Evolutionary conservation across 2,888 invertebrate genomes (phyloP).

Genomic region (Cancer borealis): DNA sequence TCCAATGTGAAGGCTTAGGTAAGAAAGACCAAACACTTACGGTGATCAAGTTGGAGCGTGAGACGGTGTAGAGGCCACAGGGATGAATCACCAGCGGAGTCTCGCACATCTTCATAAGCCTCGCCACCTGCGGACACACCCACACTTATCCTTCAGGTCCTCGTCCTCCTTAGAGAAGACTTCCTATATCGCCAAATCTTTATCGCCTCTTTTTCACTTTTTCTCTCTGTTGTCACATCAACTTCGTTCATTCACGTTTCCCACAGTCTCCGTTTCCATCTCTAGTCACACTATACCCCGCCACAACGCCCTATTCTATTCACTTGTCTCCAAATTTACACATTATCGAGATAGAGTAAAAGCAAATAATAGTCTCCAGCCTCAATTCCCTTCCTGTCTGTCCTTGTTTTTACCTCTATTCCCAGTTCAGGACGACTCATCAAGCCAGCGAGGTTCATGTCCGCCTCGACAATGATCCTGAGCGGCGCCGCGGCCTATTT

Average conservation of each 20-base stretch:
- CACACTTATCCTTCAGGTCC: not conserved
- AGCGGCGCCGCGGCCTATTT: not conserved
- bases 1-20: not conserved
- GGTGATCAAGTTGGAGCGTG: not conserved
- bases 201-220: too few relatives aligned
- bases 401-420: not conserved
- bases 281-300: not conserved
- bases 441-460: not conserved
- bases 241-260: not conserved
- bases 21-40: not conserved
- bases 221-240: not conserved
- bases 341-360: not conserved
- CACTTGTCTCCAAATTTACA: not conserved
- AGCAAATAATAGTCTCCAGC: not conserved
- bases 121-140: not conserved
- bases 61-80: slow-evolving; percentile 25
- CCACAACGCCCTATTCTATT: not conserved
- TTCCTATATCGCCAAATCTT: too few relatives aligned
- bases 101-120: not conserved
- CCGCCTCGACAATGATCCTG: not conserved
- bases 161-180: not conserved
- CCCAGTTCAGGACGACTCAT: not conserved
- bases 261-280: not conserved
- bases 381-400: not conserved
- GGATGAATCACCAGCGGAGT: not conserved